Evolutionary conservation across 1,140 invertebrate genomes (phyloP).

Genomic region (Platyura marginata): DNA sequence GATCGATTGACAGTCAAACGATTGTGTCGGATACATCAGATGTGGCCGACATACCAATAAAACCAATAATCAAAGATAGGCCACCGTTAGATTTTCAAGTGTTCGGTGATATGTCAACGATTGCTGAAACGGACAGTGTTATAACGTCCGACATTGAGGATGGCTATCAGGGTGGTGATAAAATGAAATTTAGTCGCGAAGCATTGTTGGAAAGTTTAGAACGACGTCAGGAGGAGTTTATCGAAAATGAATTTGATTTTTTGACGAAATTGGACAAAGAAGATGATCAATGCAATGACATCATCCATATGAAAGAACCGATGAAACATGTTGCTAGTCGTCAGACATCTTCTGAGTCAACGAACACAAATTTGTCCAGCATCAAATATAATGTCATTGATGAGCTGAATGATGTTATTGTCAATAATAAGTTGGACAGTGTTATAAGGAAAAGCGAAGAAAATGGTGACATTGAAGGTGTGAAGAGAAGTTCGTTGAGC

Average conservation of each 20-base stretch:
- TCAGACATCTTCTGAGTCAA: too few species aligned
- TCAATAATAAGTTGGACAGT: slow-evolving; percentile 18
- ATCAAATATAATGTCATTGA: slow-evolving; percentile 12
- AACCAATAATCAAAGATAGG: slow-evolving; percentile 7
- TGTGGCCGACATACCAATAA: slow-evolving; percentile 6
- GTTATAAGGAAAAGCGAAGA: slow-evolving; percentile 11
- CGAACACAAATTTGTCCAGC: too few species aligned
- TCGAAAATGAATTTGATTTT: slow-evolving; percentile 1
- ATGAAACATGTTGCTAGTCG: neutral
- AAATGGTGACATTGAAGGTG: slow-evolving; percentile 13
- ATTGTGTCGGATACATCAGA: neutral
- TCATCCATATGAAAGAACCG: neutral
- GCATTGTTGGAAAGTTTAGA: slow-evolving; percentile 8
- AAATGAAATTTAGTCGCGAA: slow-evolving; percentile 7
- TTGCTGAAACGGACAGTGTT: neutral
- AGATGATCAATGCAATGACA: neutral
- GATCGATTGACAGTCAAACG: too few species aligned
- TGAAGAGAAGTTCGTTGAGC: slow-evolving; percentile 16
- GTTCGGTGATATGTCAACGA: neutral
- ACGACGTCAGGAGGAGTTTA: neutral
- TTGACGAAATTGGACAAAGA: neutral
- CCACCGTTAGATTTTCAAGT: slow-evolving; percentile 6
- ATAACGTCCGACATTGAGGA: slow-evolving; percentile 6
- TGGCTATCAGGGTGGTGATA: slow-evolving; percentile 1
- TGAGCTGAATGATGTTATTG: slow-evolving; percentile 16